A percentile compares a stretch with the other conserved stretches of the same genome.
Evolutionary conservation across 2,888 invertebrate genomes (phyloP).

Genomic region (Cosmorhoe ocellata): DNA sequence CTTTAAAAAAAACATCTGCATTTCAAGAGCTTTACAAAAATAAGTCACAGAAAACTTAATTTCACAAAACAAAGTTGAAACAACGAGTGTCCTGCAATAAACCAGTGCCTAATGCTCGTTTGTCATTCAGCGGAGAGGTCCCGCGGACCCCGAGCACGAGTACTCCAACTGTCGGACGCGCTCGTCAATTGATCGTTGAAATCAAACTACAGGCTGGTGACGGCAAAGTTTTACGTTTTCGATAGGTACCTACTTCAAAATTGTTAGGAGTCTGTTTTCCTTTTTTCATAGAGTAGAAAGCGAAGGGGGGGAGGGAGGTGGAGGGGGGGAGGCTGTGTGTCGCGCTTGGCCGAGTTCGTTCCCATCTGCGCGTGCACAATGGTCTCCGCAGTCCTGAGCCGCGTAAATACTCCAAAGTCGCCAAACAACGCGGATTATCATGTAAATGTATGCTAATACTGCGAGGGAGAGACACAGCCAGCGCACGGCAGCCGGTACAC

Average conservation of each 20-base stretch:
- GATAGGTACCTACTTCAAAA: no score
- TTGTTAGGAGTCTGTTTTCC: no score
- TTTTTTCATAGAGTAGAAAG: no score
- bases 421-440: slow-evolving; percentile 65
- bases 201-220: no score
- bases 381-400: slow-evolving; percentile 1
- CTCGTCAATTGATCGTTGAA: no score
- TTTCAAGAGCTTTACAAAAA: not conserved
- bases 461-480: slow-evolving; percentile 36
- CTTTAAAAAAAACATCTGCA: no score
- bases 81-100: not conserved
- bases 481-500: slow-evolving; percentile 29
- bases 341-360: not conserved
- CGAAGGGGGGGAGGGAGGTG: no score
- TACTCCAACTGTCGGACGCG: no score
- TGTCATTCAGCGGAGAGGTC: slow-evolving; percentile 22
- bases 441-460: slow-evolving; percentile 74
- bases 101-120: slow-evolving; percentile 15
- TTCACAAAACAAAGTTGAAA: slow-evolving; percentile 7
- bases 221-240: no score
- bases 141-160: slow-evolving; percentile 16
- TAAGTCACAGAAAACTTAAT: not conserved
- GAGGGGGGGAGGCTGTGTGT: not conserved
- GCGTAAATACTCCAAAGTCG: slow-evolving; percentile 33
- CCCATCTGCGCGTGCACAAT: not conserved